Evolutionary conservation across 2,888 invertebrate species (phyloP).

Genomic region (Flexamia atlantica): DNA sequence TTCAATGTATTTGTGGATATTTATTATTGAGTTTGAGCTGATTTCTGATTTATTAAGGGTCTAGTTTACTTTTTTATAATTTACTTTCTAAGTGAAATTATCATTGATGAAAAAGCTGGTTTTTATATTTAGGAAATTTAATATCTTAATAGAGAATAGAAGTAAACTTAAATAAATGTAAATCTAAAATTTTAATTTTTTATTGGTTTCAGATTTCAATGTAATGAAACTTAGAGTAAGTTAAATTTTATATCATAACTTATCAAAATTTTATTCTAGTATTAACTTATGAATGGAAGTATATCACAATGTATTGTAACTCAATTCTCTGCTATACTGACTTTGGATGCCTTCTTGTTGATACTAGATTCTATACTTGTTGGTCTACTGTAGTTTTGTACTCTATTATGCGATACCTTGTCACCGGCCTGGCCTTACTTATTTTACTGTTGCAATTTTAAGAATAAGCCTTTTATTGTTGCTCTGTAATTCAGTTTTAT

Average conservation of each 20-base stretch:
- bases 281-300: background rate
- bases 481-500: background rate
- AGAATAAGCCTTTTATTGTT: background rate
- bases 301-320: background rate
- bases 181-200: too few relatives aligned
- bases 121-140: too few relatives aligned
- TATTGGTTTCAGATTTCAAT: background rate
- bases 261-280: constrained; percentile 18
- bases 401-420: background rate
- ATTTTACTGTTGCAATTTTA: background rate
- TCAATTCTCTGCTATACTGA: background rate
- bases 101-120: too few relatives aligned
- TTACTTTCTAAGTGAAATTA: background rate
- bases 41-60: background rate
- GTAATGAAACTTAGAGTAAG: background rate
- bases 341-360: constrained; percentile 21
- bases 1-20: too few relatives aligned
- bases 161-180: too few relatives aligned
- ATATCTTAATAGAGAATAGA: too few relatives aligned
- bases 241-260: background rate
- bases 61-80: background rate
- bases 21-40: background rate
- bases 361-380: constrained; percentile 7
- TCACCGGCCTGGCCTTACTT: constrained; percentile 30
- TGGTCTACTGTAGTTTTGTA: constrained; percentile 35